Percentiles rank a stretch among this genome's conserved stretches.
phyloP scores from a whole-genome alignment of 2,888 invertebrate species.

The Spialia ferax region DNA sequence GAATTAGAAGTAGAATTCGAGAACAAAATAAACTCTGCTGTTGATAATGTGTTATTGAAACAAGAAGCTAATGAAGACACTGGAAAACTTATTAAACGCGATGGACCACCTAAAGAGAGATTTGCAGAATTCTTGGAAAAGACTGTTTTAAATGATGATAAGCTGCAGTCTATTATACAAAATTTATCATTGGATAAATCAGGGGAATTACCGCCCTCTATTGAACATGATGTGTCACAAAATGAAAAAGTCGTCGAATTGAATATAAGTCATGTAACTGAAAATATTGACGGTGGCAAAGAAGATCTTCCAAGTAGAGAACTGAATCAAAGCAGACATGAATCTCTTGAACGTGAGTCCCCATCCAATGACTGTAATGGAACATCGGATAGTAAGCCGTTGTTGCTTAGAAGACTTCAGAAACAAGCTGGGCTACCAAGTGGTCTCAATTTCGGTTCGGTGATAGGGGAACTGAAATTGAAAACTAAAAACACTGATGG shows the following conservation, averaged over 20 bases:
- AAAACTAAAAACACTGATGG: conserved; percentile 74
- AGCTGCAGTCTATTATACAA: conserved; percentile 78
- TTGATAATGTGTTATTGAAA: conserved; percentile 52
- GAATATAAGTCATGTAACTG: conserved; percentile 41
- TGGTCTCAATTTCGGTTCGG: conserved; percentile 77
- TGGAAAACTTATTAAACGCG: conserved; percentile 59
- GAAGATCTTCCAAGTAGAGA: conserved; percentile 26
- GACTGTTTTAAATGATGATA: conserved; percentile 77
- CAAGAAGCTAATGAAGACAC: conserved; percentile 53
- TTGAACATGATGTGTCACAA: conserved; percentile 40
- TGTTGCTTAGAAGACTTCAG: conserved; percentile 65
- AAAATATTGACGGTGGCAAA: conserved; percentile 29
- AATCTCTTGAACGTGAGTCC: conserved; percentile 40
- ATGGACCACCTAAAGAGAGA: conserved; percentile 79
- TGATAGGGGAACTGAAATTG: conserved; percentile 78
- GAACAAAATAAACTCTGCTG: conserved; percentile 40
- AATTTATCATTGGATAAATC: conserved; percentile 73
- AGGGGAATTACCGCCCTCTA: conserved; percentile 19
- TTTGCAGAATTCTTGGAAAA: conserved; percentile 78
- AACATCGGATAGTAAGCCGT: conserved; percentile 57
- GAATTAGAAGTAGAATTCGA: conserved; percentile 36
- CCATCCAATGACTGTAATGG: conserved; percentile 13
- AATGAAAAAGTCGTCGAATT: conserved; percentile 40
- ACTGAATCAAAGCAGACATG: conserved; percentile 19
- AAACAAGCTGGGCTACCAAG: conserved; percentile 70